Conservation (phyloP, 2,888 invertebrate species). For the Ellobium chinense region DNA sequence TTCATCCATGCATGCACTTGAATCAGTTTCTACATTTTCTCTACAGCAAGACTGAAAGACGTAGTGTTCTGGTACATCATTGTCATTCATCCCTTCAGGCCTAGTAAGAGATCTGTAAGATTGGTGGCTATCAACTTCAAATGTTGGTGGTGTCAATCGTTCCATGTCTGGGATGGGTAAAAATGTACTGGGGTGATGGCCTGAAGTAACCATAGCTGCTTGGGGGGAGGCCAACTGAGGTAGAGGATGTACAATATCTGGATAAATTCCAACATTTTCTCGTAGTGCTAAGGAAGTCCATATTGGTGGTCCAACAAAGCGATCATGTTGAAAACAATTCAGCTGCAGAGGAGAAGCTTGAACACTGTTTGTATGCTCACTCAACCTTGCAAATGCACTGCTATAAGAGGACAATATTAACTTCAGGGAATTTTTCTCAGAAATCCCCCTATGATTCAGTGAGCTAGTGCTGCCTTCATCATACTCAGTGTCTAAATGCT, state of each 20-base stretch:
- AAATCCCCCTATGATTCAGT: too few relatives aligned
- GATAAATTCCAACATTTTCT: neutral
- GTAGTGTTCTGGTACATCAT: neutral
- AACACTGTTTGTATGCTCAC: too few relatives aligned
- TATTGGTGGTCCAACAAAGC: neutral
- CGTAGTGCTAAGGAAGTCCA: conserved; percentile 29
- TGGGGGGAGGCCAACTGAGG: neutral
- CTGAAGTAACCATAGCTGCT: neutral
- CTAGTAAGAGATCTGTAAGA: neutral
- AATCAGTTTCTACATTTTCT: neutral
- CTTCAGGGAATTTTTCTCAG: too few relatives aligned
- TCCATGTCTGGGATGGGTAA: neutral
- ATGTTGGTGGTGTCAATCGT: neutral
- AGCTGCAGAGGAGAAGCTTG: too few relatives aligned
- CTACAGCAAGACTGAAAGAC: neutral
- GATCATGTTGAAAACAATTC: too few relatives aligned
- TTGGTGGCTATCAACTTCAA: neutral
- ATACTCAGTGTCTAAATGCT: too few relatives aligned
- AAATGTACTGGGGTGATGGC: neutral
- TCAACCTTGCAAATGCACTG: too few relatives aligned
- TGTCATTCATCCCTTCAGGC: neutral
- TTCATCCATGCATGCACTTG: neutral
- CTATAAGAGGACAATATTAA: too few relatives aligned
- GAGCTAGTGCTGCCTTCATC: too few relatives aligned
- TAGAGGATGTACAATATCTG: neutral